A percentile compares a stretch with the other conserved stretches of the same genome.
These are phyloP conservation scores for Stichodactyla mertensii DNA, from an alignment of 64 coral and sea anemone genomes.

Conservation along the genomic window DNA sequence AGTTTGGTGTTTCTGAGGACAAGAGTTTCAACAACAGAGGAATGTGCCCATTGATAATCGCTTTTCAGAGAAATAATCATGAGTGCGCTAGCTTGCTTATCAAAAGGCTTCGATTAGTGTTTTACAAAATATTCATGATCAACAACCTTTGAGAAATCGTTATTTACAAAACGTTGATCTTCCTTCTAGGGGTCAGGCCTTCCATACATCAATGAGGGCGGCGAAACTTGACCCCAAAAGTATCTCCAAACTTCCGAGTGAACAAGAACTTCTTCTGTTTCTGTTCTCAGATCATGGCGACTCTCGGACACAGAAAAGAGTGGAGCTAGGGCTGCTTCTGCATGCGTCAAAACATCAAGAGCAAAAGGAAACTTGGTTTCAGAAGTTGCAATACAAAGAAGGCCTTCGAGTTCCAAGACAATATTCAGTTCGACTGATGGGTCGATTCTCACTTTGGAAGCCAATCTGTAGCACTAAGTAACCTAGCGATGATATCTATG, in stretches of 20 bases:
- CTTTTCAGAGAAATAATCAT: slow-evolving; percentile 57
- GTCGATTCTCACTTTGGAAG: not conserved
- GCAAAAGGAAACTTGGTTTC: not conserved
- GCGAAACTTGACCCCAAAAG: not conserved
- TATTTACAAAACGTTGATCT: not conserved
- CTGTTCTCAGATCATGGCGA: slow-evolving; percentile 34
- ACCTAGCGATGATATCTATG: not conserved
- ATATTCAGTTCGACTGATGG: not conserved
- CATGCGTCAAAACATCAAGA: not conserved
- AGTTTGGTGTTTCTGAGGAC: slow-evolving; percentile 9
- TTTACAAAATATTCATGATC: slow-evolving; percentile 40
- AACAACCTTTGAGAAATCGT: not conserved
- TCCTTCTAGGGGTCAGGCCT: not conserved
- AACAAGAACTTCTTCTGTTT: slow-evolving; percentile 38
- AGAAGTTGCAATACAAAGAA: not conserved
- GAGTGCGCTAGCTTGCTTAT: slow-evolving; percentile 50
- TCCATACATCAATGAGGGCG: not conserved
- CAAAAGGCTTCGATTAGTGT: slow-evolving; percentile 24
- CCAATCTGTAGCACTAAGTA: not conserved
- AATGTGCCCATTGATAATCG: slow-evolving; percentile 58
- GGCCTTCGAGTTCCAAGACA: not conserved
- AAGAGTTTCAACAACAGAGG: slow-evolving; percentile 68
- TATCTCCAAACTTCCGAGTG: slow-evolving; percentile 13
- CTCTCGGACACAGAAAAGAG: not conserved
- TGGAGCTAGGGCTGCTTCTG: not conserved